Conservation (phyloP, 2,888 invertebrate genomes). For the Doris montereyensis region DNA sequence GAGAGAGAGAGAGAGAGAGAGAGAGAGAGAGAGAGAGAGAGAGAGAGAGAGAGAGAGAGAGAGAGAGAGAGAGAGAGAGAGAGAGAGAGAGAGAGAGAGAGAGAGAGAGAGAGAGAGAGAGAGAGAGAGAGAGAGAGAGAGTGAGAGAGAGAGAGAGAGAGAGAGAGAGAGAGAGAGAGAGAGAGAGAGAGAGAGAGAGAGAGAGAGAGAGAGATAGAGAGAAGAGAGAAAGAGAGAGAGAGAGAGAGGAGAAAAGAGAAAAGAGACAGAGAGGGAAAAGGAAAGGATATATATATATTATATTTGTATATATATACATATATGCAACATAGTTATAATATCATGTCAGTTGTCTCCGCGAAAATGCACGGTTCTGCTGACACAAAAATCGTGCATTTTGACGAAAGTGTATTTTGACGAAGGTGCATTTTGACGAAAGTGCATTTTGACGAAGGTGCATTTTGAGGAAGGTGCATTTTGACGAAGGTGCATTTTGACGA, state of each 20-base stretch:
- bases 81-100: not conserved
- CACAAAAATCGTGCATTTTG: too few relatives aligned
- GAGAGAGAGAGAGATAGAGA: not conserved
- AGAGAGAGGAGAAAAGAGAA: not conserved
- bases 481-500: too few relatives aligned
- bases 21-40: not conserved
- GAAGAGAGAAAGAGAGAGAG: not conserved
- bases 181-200: not conserved
- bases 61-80: not conserved
- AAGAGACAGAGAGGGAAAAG: not conserved
- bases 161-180: not conserved
- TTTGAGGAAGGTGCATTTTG: too few relatives aligned
- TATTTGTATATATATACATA: not conserved
- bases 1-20: not conserved
- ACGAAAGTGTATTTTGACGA: too few relatives aligned
- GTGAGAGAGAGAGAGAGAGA: not conserved
- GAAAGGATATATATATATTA: not conserved
- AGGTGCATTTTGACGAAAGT: too few relatives aligned
- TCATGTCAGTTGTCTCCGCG: too few relatives aligned
- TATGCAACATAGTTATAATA: too few relatives aligned
- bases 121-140: not conserved
- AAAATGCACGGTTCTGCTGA: too few relatives aligned
- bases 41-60: not conserved
- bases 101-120: not conserved
- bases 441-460: too few relatives aligned